Base-by-base conservation (phyloP, 2,113 vertebrate species). In the Manacus vitellinus region DNA sequence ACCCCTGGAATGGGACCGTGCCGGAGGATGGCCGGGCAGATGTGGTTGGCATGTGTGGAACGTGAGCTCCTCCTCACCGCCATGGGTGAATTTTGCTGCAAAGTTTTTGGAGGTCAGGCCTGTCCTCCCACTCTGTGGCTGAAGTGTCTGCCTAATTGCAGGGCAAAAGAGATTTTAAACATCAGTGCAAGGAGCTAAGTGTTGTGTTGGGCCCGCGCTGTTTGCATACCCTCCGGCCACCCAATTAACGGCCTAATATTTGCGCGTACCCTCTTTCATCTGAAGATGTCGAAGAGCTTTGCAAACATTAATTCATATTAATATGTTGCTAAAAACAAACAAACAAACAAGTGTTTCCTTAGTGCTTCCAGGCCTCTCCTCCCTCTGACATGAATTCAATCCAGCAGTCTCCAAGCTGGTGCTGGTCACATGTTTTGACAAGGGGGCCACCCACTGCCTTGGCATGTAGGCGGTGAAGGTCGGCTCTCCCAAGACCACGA, bases 41-140 rank as follows among this genome's bases (percentile, higher is more conserved):
- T 0, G 0, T 1, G 5, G 41, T 27, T 46, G 43, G 3, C 14
- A 9, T 0, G 0, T 9, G 6, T 25, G 24, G 14, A 0, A 9
- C 0, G 0, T 4, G 31, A 80, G 23, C 14, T 66, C 28, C 35
- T 63, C 31, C 54, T 65, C 55, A n/a, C 16, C 1, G 0, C 18
- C 6, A 0, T 2, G 10, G 33, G 11, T 22, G 23, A 24, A 33
- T 39, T 51, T 10, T 19, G 16, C 52, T 52, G 71, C 27, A 27
- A 13, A 55, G 37, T 7, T 35, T 70, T 61, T 35, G 56, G 23
- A 67, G 31, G 19, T 78, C 66, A 67, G 61, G 27, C 12, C 10
- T 44, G 47, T 44, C 21, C 47, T 87, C 31, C 35, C 13, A 2
- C 8, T 16, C 7, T 1, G 1, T 44, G 61, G 65, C 41, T 75